phyloP scores from a whole-genome alignment of 1,140 invertebrate genomes.

The Onthophagus taurus region DNA sequence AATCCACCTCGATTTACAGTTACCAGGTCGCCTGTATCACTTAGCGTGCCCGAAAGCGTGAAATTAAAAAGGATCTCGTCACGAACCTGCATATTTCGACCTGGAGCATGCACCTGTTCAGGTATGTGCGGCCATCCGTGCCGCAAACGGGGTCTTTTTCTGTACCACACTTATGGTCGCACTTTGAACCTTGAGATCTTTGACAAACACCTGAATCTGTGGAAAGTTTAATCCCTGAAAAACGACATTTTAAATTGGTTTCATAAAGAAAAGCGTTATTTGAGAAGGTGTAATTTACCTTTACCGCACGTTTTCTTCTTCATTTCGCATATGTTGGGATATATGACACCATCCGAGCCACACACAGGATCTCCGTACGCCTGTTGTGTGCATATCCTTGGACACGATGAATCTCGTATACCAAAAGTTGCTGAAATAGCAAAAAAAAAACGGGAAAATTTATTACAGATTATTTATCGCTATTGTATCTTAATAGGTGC shows the following conservation, averaged over 20 bases:
- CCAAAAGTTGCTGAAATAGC: constrained; percentile 39
- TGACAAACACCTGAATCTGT: constrained; percentile 44
- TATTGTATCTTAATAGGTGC: no score
- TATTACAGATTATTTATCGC: no score
- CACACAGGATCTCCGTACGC: constrained; percentile 73
- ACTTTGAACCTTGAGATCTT: constrained; percentile 64
- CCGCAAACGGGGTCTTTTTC: constrained; percentile 85
- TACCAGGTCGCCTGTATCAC: no score
- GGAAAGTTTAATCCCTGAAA: constrained; percentile 29
- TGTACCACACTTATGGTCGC: constrained; percentile 63
- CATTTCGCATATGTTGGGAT: constrained; percentile 85
- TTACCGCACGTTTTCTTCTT: constrained; percentile 84
- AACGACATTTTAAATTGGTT: background rate
- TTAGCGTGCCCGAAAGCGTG: no score
- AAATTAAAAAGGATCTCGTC: no score
- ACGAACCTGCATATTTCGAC: constrained; percentile 76
- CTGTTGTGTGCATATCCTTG: constrained; percentile 65
- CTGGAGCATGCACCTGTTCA: constrained; percentile 83
- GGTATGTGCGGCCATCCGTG: constrained; percentile 79
- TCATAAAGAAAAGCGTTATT: background rate
- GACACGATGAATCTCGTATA: constrained; percentile 56
- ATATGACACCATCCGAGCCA: constrained; percentile 77
- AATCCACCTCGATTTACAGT: no score
- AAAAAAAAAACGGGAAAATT: constrained; percentile 2
- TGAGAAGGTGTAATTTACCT: constrained; percentile 43